Base-by-base conservation (phyloP, 2,888 invertebrate species). In the Archips xylosteana region DNA sequence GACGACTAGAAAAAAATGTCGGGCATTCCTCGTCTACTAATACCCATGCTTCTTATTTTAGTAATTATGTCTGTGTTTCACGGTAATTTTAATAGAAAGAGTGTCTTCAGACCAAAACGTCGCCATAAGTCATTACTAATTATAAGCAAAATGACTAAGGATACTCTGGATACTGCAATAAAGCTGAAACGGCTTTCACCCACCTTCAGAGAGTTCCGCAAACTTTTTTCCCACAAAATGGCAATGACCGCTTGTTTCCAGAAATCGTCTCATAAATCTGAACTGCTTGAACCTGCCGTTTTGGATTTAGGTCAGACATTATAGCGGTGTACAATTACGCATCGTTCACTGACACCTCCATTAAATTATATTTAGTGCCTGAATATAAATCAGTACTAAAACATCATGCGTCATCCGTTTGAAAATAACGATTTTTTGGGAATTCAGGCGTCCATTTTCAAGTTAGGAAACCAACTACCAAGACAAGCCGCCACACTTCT, bases 181-280 rank as follows among this genome's bases (percentile, higher is more conserved):
- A 57, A 54, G 10, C 32, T 12, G 32, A 57, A 57, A 32, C 57
- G 12, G 10, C 57, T 57, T 57, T 57, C 32, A 12, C n/a, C 59
- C 34, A 36, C 36, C 36, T 36, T 36, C 23, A 15, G 34, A 54
- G 5, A 47, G 32, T 63, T 63, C 47, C 47, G 34, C 47, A 51
- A 63, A 23, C 23, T 67, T 68, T 67, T 68, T 39, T 23, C 54
- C 60, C 34, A 13, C 60, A 3, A 1, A 32, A 65, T 42, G 74
- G 51, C 74, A 74, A 74, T 70, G 74, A 74, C 74, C 70, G 69
- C 68, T 2, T 13, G n/a, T 64, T 63, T 68, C 23, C 68, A 64
- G 57, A 59, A 60, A 54, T 36, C 36, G 57, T 15, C 64, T 65
- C 69, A 15, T 74, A 60, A 74, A 65, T 70, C 59, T 61, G 42